These are phyloP conservation scores for Trididemnum miniatum DNA, from an alignment of 23 tunicate genomes.

Conservation along the genomic window DNA sequence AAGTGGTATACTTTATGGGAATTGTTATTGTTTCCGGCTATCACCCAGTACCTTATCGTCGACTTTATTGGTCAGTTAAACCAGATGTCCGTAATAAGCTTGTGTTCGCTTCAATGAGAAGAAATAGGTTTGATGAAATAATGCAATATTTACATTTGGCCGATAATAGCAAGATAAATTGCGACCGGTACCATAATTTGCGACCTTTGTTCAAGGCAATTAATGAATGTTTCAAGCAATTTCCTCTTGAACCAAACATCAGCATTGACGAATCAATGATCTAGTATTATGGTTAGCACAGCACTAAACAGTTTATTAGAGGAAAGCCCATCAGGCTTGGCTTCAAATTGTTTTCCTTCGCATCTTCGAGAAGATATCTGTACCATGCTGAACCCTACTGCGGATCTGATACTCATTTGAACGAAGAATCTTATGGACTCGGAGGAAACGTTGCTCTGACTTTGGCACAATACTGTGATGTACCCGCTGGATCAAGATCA, in stretches of 20 bases:
- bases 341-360: background rate
- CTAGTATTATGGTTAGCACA: background rate
- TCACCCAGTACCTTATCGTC: background rate
- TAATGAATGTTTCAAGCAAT: background rate
- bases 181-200: background rate
- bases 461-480: background rate
- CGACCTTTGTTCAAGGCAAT: background rate
- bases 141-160: background rate
- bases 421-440: background rate
- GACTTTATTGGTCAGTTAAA: background rate
- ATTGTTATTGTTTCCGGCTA: background rate
- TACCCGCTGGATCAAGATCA: background rate
- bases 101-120: background rate
- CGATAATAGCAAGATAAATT: background rate
- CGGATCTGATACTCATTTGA: background rate
- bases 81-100: background rate
- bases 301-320: background rate
- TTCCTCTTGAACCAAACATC: background rate
- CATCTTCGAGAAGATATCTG: background rate
- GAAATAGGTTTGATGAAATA: background rate
- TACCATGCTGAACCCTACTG: background rate
- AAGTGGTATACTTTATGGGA: background rate
- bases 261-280: background rate
- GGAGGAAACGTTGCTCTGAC: background rate
- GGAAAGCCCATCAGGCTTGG: background rate